Evolutionary conservation across 2,888 invertebrate species (phyloP).

Genomic region (Chrysodeixis includens): DNA sequence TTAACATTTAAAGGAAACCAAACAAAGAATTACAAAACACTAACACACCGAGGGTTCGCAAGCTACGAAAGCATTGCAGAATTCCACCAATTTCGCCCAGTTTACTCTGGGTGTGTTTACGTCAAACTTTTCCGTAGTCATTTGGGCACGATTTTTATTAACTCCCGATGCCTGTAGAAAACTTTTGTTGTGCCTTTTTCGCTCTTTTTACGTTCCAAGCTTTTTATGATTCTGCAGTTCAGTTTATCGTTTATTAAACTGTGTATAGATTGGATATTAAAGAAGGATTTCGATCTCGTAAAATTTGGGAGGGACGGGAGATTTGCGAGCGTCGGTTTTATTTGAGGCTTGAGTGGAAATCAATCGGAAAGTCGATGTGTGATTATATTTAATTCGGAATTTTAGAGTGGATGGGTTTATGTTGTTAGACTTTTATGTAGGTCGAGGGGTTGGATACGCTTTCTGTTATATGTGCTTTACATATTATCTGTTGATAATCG

Average conservation of each 20-base stretch:
- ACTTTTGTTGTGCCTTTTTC: conserved; percentile 70
- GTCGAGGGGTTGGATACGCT: background rate
- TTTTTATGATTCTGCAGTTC: conserved; percentile 74
- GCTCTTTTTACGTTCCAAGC: conserved; percentile 74
- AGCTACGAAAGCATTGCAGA: conserved; percentile 37
- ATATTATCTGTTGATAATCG: background rate
- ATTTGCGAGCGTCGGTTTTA: conserved; percentile 50
- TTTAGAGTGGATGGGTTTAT: conserved; percentile 21
- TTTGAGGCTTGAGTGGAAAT: conserved; percentile 51
- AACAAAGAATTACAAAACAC: conserved; percentile 23
- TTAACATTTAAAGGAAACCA: background rate
- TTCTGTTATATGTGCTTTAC: background rate
- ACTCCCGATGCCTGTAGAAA: conserved; percentile 77
- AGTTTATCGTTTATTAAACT: conserved; percentile 81
- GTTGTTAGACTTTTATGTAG: conserved; percentile 18
- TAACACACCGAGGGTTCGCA: conserved; percentile 17
- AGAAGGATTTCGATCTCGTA: conserved; percentile 59
- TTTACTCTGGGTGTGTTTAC: conserved; percentile 81
- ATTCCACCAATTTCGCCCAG: conserved; percentile 59
- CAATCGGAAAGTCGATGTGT: conserved; percentile 48
- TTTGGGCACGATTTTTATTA: conserved; percentile 87
- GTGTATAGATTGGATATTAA: conserved; percentile 75
- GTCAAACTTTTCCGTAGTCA: conserved; percentile 78
- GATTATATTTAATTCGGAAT: conserved; percentile 50
- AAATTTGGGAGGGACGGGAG: conserved; percentile 53